phyloP scores from a whole-genome alignment of 2,113 vertebrate species.

The Muntiacus reevesi region DNA sequence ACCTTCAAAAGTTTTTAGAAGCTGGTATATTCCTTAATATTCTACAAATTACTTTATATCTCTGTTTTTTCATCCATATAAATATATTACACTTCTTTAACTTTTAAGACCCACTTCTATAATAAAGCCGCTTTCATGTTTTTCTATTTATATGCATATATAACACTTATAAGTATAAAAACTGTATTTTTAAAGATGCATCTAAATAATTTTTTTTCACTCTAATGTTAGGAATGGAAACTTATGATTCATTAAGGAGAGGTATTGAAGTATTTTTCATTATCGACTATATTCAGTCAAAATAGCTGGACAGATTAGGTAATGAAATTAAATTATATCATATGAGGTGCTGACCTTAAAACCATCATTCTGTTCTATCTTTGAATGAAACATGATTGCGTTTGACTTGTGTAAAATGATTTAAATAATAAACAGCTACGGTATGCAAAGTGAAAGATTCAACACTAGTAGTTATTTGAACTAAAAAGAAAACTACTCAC shows the following conservation, averaged over 20 bases:
- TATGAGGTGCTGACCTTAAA: constrained; percentile 63
- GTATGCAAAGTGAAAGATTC: constrained; percentile 26
- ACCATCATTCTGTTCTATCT: constrained; percentile 66
- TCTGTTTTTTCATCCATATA: not conserved
- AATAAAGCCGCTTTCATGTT: not conserved
- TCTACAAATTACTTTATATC: not conserved
- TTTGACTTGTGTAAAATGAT: constrained; percentile 66
- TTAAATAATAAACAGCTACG: constrained; percentile 54
- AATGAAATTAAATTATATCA: constrained; percentile 77
- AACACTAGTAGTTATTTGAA: not conserved
- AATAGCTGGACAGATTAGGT: constrained; percentile 73
- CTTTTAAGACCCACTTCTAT: not conserved
- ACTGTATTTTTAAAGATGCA: constrained; percentile 63
- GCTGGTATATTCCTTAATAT: not conserved
- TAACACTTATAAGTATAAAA: not conserved
- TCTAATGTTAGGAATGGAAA: constrained; percentile 64
- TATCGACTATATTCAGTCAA: constrained; percentile 66
- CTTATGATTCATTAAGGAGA: constrained; percentile 64
- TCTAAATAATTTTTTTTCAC: constrained; percentile 39
- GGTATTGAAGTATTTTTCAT: constrained; percentile 72
- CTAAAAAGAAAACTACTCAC: constrained; percentile 4
- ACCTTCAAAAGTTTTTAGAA: not conserved
- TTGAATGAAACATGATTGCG: constrained; percentile 70
- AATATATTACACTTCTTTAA: not conserved
- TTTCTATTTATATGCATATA: not conserved